These are phyloP conservation scores for Hyperoodon ampullatus DNA, from an alignment of 2,113 vertebrate genomes.

Conservation along the genomic window DNA sequence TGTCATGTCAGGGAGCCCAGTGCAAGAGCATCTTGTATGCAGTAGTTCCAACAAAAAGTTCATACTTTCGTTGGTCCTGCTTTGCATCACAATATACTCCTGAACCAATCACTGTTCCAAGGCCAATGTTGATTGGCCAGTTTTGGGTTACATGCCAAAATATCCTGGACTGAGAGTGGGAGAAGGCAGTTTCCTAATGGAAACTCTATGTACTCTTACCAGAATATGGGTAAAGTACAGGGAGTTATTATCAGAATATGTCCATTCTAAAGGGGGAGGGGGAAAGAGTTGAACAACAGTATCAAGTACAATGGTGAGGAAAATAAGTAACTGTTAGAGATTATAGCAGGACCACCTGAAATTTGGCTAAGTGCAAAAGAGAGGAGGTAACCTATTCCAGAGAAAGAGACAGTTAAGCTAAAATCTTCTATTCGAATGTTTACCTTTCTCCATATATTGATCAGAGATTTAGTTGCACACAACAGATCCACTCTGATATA, in stretches of 20 bases:
- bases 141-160: neutral
- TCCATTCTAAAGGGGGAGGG: neutral
- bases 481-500: neutral
- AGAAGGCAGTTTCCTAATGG: neutral
- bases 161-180: neutral
- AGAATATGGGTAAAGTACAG: neutral
- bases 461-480: neutral
- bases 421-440: neutral
- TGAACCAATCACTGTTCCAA: neutral
- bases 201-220: neutral
- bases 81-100: neutral
- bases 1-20: neutral
- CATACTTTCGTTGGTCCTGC: neutral
- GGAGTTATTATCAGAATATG: neutral
- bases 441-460: neutral
- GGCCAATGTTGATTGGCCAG: neutral
- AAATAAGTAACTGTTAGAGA: neutral
- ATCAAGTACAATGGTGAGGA: neutral
- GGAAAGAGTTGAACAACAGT: neutral
- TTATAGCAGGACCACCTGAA: neutral
- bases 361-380: neutral
- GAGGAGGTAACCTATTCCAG: neutral
- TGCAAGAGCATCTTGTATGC: neutral
- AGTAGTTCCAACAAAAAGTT: neutral
- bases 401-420: neutral